Base-by-base conservation (phyloP, 2,797 vertebrate genomes). In the Brachyrhaphis roseni region DNA sequence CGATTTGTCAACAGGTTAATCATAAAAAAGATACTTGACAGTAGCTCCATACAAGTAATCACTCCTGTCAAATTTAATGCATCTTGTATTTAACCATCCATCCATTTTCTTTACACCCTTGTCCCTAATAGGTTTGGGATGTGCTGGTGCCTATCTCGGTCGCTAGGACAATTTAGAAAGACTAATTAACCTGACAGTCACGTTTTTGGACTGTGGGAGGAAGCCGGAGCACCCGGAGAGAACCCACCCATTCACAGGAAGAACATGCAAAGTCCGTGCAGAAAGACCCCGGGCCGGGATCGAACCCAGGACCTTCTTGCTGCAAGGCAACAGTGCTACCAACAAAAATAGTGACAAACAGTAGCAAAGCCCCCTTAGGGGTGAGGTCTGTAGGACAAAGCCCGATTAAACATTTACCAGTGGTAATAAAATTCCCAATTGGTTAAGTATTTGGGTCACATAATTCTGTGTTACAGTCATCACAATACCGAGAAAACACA, bases 401-500 rank as follows among this genome's bases (percentile, higher is more conserved):
- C 31, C 20, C 12, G 20, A 36, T 39, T 15, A 31, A 36, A 55
- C 68, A 59, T 47, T 46, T 18, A 47, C 59, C 1, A n/a, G 39
- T 62, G 45, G 59, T 5, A 8, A 66, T 76, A 66, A 49, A 49
- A 36, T 31, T 66, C 18, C 55, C 13, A 59, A 47, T 47, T 62
- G 11, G 26, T 73, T 4, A 62, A 59, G 41, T 23, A 75, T 53
- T 55, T 46, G 47, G 73, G 78, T 68, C 72, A 79, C 59, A 75
- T 51, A 53, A 75, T 46, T 70, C 31, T 15, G 49, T 20, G 47
- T 55, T 45, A 45, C 46, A 55, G 59, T 92, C 92, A 90, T 88
- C 90, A 84, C 77, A 89, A 89, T 89, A 88, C 86, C 72, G 80
- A 91, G 87, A 90, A 93, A 90, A 83, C 78, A 87, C 91, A 91